Evolutionary conservation across 2,113 vertebrate species (phyloP), one percentile per base, ranked within the genome.

Genomic region (Furnarius figulus): DNA sequence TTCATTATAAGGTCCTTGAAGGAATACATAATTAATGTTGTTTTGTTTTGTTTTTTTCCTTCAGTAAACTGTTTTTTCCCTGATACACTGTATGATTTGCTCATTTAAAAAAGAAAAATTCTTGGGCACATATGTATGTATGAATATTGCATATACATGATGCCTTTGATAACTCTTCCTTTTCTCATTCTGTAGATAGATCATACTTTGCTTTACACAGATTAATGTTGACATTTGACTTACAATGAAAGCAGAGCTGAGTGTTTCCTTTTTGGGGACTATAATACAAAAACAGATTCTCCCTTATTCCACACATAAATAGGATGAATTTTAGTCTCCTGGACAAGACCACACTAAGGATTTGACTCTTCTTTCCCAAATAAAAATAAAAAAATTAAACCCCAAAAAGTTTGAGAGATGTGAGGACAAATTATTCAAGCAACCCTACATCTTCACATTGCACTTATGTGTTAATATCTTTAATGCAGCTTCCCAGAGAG

Each of bases 401-500:
- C 8, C 6, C 7, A 21, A 13, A 53, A 42, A 44, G 6, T 17
- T 66, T 47, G 16, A 91, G 30, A 52, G 8, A 63, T 50, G 8
- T 56, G 63, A 97, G 95, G 82, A 84, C 39, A 93, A 76, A 90
- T 97, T 79, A 85, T 79, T 74, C 27, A 66, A 55, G 39, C 21
- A 90, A 62, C 7, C 18, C 52, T 62, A 63, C 39, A 95, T 40
- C 40, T 37, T 75, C 56, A 75, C 28, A 33, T 76, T 67, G 93
- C 72, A 73, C 28, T 95, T 97, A 70, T 18, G 46, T 91, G 42
- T 85, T 94, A 78, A 80, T 79, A 95, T 83, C 53, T 84, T 90
- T 96, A 87, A 85, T 40, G 78, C 40, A 44, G 30, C 93, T 91
- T 90, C 52, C 56, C 46, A 76, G 15, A 18, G 24, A 61, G 89